Base-by-base conservation (phyloP, 2,888 invertebrate genomes). In the Nesidiocoris tenuis region DNA sequence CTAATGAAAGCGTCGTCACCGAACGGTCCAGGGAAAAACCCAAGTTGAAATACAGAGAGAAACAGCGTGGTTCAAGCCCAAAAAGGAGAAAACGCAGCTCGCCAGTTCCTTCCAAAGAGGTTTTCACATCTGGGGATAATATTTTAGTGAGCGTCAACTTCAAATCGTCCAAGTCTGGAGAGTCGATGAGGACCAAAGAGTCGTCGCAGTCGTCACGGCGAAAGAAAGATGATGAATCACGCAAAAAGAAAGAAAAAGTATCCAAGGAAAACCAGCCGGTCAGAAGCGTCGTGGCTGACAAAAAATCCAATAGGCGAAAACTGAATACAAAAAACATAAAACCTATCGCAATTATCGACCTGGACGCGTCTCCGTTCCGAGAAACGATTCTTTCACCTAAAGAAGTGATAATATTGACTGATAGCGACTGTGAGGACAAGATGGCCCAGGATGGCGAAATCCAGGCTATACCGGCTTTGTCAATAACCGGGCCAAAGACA, bases 111-210 rank as follows among this genome's bases (percentile, higher is more conserved):
- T 91, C 92, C 1, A 95, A 95, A 83, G 95, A 95, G 84, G 94
- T 96, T 1, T 95, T 94, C 83, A 94, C 95, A 0, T 94, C 95
- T 12, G 95, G 95, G 1, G 94, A 95, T 84, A 95, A 95, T 83
- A 95, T 96, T 81, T 87, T 96, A 79, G 95, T 96, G 12, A 95
- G 94, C 84, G 94, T 96, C 18, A 95, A 94, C 84, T 96, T 95
- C 84, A 81, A 80, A 63, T 79, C 79, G 21, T 78, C 78, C 9
- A 79, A 79, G 57, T 68, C 76, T 65, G 78, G 76, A 19, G 76
- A 75, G 55, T 84, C 84, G 2, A 80, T 77, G 1, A 76, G 80
- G 1, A 79, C 78, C 61, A 79, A 80, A 74, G 80, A 78, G 54
- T 71, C 77, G 17, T 85, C 86, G 78, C 16, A 19, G n/a, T 61